A percentile compares a stretch with the other conserved stretches of the same genome.
Evolutionary conservation across 2,113 vertebrate species (phyloP).

Genomic region (Sminthopsis crassicaudata): DNA sequence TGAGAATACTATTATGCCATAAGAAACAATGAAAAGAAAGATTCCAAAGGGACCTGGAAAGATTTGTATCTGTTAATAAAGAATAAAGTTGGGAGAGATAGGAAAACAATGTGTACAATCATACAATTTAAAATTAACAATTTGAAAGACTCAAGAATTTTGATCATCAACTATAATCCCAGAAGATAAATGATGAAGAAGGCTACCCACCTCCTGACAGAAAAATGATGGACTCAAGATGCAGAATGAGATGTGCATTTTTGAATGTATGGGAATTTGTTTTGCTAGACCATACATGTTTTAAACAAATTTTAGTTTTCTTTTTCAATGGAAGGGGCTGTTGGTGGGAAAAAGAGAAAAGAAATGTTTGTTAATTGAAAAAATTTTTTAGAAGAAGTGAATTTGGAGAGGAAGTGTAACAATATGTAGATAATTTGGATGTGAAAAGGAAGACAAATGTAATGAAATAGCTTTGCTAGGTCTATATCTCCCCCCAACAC

Average conservation of each 20-base stretch:
- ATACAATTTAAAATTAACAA: background rate
- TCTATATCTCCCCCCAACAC: background rate
- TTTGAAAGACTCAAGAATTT: background rate
- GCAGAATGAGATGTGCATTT: background rate
- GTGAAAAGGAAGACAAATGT: background rate
- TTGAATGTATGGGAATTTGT: background rate
- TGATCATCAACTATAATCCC: background rate
- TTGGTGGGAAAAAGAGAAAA: background rate
- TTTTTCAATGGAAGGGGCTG: background rate
- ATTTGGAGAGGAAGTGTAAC: background rate
- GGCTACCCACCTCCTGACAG: background rate
- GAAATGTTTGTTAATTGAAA: no score
- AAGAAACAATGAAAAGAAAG: background rate
- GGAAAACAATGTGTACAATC: background rate
- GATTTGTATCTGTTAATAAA: background rate
- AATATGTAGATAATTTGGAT: background rate
- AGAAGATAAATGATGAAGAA: background rate
- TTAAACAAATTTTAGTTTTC: background rate
- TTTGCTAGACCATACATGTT: background rate
- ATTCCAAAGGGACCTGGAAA: background rate
- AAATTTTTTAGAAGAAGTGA: background rate
- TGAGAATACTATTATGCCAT: background rate
- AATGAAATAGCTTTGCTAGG: background rate
- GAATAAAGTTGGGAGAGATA: background rate
- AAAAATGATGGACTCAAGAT: background rate